phyloP scores from a whole-genome alignment of 2,113 vertebrate genomes.

The Cromileptes altivelis region DNA sequence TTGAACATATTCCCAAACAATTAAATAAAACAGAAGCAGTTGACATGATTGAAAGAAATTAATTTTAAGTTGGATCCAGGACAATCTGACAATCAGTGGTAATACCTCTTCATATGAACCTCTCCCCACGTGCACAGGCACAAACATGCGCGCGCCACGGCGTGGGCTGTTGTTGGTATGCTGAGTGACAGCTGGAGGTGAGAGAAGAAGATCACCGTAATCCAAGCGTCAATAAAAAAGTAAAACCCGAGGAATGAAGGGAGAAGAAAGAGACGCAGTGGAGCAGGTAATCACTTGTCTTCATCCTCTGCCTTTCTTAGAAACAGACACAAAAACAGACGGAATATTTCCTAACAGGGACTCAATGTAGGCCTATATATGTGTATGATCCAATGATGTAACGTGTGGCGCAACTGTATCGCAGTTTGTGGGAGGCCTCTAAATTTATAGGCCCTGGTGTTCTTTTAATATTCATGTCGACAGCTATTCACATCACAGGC shows the following conservation, averaged over 20 bases:
- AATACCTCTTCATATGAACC: neutral
- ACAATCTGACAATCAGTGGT: neutral
- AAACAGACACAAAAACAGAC: neutral
- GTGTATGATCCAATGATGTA: neutral
- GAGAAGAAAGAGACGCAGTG: constrained; percentile 17
- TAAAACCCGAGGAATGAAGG: constrained; percentile 64
- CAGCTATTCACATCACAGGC: neutral
- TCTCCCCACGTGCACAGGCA: neutral
- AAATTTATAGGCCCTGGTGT: constrained; percentile 7
- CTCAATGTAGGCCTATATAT: neutral
- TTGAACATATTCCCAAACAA: neutral
- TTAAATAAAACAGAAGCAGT: neutral
- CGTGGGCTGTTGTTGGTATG: neutral
- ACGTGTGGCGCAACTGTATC: neutral
- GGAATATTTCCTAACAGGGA: neutral
- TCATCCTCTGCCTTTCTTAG: neutral
- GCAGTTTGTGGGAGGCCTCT: constrained; percentile 32
- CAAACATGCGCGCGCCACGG: neutral
- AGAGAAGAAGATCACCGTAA: constrained; percentile 61
- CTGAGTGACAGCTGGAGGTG: constrained; percentile 73
- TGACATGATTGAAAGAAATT: neutral
- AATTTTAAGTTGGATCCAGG: neutral
- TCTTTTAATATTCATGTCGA: neutral
- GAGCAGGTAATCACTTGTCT: constrained; percentile 40
- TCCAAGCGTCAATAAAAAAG: constrained; percentile 58